Evolutionary conservation across 2,888 invertebrate species (phyloP).

Genomic region (Melieria omissa): DNA sequence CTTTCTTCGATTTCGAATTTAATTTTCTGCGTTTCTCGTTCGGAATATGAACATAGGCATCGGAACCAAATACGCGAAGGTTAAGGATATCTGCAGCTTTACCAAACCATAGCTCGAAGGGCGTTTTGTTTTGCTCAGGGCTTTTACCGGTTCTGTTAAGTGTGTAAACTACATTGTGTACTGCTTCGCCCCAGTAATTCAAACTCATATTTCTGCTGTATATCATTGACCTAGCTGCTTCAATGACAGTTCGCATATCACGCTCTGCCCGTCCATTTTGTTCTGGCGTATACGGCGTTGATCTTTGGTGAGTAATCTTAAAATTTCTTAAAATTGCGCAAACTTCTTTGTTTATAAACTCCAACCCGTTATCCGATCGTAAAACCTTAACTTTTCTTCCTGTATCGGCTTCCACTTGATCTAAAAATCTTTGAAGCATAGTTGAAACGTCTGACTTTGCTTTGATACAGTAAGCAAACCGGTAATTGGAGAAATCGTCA

Average conservation of each 20-base stretch:
- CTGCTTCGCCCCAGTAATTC: slow-evolving; percentile 62
- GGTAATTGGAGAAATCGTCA: slow-evolving; percentile 45
- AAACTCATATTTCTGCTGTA: slow-evolving; percentile 44
- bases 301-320: slow-evolving; percentile 47
- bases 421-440: slow-evolving; percentile 33
- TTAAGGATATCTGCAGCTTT: slow-evolving; percentile 19
- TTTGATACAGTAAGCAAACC: slow-evolving; percentile 43
- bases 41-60: slow-evolving; percentile 57
- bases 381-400: slow-evolving; percentile 45
- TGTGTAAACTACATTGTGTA: slow-evolving; percentile 55
- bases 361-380: slow-evolving; percentile 44
- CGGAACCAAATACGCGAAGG: slow-evolving; percentile 59
- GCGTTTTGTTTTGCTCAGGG: slow-evolving; percentile 45
- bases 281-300: slow-evolving; percentile 21
- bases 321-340: slow-evolving; percentile 44
- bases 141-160: slow-evolving; percentile 54
- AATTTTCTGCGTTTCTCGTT: slow-evolving; percentile 55
- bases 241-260: slow-evolving; percentile 57
- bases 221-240: slow-evolving; percentile 51
- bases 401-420: slow-evolving; percentile 46
- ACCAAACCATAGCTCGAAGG: slow-evolving; percentile 50
- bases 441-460: slow-evolving; percentile 41
- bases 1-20: slow-evolving; percentile 53
- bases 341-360: slow-evolving; percentile 46
- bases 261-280: slow-evolving; percentile 60